Conservation (phyloP, 2,113 vertebrate species). For the Poeciliopsis turrubarensis region DNA sequence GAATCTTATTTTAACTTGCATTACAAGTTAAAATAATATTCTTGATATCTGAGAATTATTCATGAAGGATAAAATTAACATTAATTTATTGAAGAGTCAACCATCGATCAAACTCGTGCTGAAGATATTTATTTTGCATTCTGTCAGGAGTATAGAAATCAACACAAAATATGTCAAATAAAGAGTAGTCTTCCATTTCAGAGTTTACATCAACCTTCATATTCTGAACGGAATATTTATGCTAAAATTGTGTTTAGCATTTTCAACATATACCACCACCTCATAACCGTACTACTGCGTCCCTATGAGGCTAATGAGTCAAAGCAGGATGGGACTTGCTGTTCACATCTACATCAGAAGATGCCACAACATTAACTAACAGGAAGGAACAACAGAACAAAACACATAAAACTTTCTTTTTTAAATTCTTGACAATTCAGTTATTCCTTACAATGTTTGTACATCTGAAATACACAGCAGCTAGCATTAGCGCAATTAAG, state of each 20-base stretch:
- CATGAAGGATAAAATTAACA: no score
- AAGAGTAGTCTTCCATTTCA: background rate
- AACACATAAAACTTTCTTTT: background rate
- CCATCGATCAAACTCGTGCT: background rate
- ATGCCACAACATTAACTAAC: background rate
- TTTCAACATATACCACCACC: constrained; percentile 8
- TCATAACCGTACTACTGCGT: no score
- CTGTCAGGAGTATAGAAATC: constrained; percentile 11
- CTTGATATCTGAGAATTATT: no score
- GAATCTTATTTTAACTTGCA: no score
- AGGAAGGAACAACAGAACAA: background rate
- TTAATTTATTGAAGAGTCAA: background rate
- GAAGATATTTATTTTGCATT: constrained; percentile 18
- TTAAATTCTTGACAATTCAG: constrained; percentile 1
- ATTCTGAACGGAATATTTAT: background rate
- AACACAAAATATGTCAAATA: constrained; percentile 4
- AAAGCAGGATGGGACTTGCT: background rate
- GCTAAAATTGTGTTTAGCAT: background rate
- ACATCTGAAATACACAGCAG: constrained; percentile 50
- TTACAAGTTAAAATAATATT: no score
- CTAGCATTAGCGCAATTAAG: constrained; percentile 74
- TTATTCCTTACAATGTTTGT: constrained; percentile 12
- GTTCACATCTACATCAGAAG: background rate
- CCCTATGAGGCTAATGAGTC: background rate
- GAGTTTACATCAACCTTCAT: background rate